Base-by-base conservation (phyloP, 1,140 invertebrate species). In the Heliconius melpomene region DNA sequence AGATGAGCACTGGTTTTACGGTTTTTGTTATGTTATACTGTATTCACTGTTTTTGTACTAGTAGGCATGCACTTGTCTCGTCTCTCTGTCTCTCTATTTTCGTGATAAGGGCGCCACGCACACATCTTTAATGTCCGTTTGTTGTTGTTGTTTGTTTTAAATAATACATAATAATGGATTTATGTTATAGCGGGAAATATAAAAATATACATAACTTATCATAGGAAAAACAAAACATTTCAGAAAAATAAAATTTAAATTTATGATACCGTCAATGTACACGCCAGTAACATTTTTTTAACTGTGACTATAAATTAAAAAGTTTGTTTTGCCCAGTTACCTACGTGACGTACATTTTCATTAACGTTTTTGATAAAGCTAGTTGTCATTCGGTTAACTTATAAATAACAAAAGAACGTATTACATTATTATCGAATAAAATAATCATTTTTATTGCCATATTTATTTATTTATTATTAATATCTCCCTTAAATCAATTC, bases 1-100 rank as follows among this genome's bases (percentile, higher is more conserved):
- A 94, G 93, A 91, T 83, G 86, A 90, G 88, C 88, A 88, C 88
- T 87, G 87, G 83, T 90, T 89, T 88, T 89, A 87, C 78, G 83
- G 86, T 87, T 32, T 91, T 89, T 89, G 29, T 29, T 29, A 29
- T 89, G 84, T 90, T 89, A 84, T 89, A 90, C 87, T 90, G 76
- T 89, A 87, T 87, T 89, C 83, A 89, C 84, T 36, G 40, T 46
- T 52, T 20, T 18, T 52, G 18, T 52, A 20, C 16, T 7, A 18
- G 81, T 84, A 88, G 86, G 87, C 90, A 92, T 92, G 91, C 89
- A 93, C 90, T 85, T 88, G 83, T 81, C 74, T 74, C 71, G 77
- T 78, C 75, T 75, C 32, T 78, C 74, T 81, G 32, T 36, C 32
- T 60, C 38, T 79, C 71, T n/a, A 52, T 81, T 29, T 79, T 76